Evolutionary conservation across 2,797 vertebrate genomes (phyloP).

Genomic region (Cygnus olor): DNA sequence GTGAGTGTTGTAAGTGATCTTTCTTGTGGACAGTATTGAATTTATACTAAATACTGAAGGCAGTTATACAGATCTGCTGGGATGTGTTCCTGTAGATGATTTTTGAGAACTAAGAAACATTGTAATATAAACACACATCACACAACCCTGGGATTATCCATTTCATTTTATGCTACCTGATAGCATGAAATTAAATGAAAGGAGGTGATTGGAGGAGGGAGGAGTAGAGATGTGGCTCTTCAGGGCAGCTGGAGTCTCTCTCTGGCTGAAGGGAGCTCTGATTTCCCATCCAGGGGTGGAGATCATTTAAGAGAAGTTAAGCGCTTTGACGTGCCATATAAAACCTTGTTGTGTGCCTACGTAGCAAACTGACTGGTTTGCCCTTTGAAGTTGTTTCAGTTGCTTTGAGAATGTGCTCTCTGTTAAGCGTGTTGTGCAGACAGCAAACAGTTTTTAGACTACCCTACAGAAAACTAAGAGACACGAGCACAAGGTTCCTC

Average conservation of each 20-base stretch:
- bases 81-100: neutral
- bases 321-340: neutral
- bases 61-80: neutral
- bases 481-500: rapidly evolving
- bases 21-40: neutral
- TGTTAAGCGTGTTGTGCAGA: neutral
- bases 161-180: neutral
- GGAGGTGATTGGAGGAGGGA: neutral
- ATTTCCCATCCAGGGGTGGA: neutral
- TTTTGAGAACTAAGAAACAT: neutral
- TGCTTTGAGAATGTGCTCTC: neutral
- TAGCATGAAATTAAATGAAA: neutral
- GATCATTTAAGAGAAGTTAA: neutral
- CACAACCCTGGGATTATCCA: neutral
- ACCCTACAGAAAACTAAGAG: neutral
- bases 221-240: neutral
- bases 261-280: neutral
- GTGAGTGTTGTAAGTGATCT: neutral
- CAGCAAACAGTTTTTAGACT: neutral
- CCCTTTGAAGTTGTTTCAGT: neutral
- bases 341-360: rapidly evolving
- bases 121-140: neutral
- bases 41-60: neutral
- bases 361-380: neutral
- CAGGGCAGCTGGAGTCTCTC: neutral